Percentiles rank a stretch among this genome's conserved stretches.
Evolutionary conservation across 1,140 invertebrate species (phyloP).

Genomic region (Manduca sexta): DNA sequence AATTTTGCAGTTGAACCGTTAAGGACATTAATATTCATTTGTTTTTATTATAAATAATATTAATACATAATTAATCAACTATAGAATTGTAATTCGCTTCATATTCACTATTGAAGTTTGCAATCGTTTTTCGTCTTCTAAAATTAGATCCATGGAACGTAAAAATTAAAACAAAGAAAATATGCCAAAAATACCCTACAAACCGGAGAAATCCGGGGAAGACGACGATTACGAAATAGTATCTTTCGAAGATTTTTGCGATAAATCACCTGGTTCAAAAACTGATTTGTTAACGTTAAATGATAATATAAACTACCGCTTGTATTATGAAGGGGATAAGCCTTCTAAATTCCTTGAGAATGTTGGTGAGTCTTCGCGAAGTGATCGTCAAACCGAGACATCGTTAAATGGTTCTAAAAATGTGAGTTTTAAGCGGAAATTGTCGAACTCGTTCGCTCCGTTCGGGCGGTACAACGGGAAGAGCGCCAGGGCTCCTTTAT

Average conservation of each 20-base stretch:
- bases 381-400: constrained; percentile 54
- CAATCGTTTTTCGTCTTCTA: constrained; percentile 1
- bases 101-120: too few relatives aligned
- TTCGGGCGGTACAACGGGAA: constrained; percentile 44
- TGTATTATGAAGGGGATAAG: constrained; percentile 64
- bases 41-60: too few relatives aligned
- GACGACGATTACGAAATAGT: constrained; percentile 70
- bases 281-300: constrained; percentile 69
- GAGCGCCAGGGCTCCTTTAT: constrained; percentile 29
- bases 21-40: too few relatives aligned
- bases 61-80: too few relatives aligned
- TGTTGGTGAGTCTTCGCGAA: constrained; percentile 52
- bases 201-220: constrained; percentile 50
- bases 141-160: constrained; percentile 11
- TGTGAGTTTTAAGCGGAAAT: constrained; percentile 44
- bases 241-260: constrained; percentile 75
- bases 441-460: constrained; percentile 44
- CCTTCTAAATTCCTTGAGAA: constrained; percentile 38
- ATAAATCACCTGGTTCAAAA: constrained; percentile 66
- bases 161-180: constrained; percentile 10
- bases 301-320: constrained; percentile 70
- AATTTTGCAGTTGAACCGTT: too few relatives aligned
- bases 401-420: constrained; percentile 54
- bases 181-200: constrained; percentile 70
- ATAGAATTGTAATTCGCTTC: too few relatives aligned